These are phyloP conservation scores for Campoletis sonorensis DNA, from an alignment of 1,140 invertebrate species.

Conservation along the genomic window DNA sequence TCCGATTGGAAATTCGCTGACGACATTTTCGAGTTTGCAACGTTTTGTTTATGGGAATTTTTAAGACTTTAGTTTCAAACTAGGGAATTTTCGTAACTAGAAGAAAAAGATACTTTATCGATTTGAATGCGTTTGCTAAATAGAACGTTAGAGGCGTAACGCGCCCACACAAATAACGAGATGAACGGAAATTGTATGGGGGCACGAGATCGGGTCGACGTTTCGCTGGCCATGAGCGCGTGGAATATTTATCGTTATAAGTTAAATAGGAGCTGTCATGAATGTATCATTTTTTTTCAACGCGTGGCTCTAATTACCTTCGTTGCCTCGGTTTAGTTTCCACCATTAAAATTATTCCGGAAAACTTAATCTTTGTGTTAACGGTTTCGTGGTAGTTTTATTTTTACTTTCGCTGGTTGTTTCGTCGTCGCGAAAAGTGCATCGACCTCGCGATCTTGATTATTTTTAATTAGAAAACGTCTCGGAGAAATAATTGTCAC, in stretches of 20 bases:
- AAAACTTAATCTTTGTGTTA: too few relatives aligned
- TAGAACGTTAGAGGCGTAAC: background rate
- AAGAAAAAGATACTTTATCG: too few relatives aligned
- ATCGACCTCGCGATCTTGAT: background rate
- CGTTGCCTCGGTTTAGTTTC: too few relatives aligned
- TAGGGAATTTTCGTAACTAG: too few relatives aligned
- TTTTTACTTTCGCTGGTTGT: background rate
- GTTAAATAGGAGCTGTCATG: background rate
- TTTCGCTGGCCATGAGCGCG: background rate
- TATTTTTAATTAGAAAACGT: background rate
- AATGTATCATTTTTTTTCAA: too few relatives aligned
- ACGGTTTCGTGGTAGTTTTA: background rate
- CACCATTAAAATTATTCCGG: too few relatives aligned
- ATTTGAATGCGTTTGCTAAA: background rate
- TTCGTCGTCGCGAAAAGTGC: background rate
- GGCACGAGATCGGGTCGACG: constrained; percentile 8
- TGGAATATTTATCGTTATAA: background rate
- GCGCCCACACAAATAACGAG: background rate
- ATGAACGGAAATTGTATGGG: constrained; percentile 4
- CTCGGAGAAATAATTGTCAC: background rate
- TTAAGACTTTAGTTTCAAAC: too few relatives aligned
- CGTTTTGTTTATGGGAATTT: too few relatives aligned
- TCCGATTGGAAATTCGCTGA: too few relatives aligned
- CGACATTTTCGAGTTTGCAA: too few relatives aligned
- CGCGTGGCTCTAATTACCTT: too few relatives aligned